Conservation (phyloP, 2,797 vertebrate species). For the Centropyge bicolor region DNA sequence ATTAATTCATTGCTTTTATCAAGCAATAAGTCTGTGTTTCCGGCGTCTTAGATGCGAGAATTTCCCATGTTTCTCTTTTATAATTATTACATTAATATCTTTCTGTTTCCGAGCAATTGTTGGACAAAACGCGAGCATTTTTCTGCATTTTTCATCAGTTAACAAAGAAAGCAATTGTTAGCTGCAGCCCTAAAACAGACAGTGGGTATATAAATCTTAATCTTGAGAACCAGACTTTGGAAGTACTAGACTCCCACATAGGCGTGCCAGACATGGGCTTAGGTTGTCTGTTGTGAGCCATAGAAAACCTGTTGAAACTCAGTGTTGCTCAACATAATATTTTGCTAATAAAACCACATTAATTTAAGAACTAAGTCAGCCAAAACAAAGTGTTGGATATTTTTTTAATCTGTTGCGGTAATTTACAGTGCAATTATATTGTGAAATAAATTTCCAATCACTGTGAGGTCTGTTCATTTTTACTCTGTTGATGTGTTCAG, state of each 20-base stretch:
- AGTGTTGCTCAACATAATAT: slow-evolving; percentile 30
- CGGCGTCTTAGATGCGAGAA: background rate
- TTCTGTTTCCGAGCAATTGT: background rate
- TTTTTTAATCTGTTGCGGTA: slow-evolving; percentile 2
- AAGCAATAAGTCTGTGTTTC: background rate
- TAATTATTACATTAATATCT: background rate
- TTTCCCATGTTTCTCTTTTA: background rate
- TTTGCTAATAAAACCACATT: slow-evolving; percentile 39
- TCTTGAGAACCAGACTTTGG: slow-evolving; percentile 15
- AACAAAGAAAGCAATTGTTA: slow-evolving; percentile 1
- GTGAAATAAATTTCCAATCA: slow-evolving; percentile 28
- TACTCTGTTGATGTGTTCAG: slow-evolving; percentile 27
- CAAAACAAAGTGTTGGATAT: slow-evolving; percentile 21
- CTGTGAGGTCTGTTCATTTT: slow-evolving; percentile 34
- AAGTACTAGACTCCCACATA: slow-evolving; percentile 22
- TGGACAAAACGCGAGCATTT: background rate
- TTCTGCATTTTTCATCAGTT: background rate
- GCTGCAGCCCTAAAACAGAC: slow-evolving; percentile 3
- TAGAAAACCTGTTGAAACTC: slow-evolving; percentile 49
- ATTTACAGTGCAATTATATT: slow-evolving; percentile 31
- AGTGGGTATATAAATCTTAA: slow-evolving; percentile 17
- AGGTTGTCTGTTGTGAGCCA: slow-evolving; percentile 58
- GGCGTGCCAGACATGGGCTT: slow-evolving; percentile 48
- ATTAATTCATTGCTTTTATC: background rate
- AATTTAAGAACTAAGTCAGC: slow-evolving; percentile 18